phyloP scores from a whole-genome alignment of 2,113 vertebrate genomes.

The Gila orcuttii region DNA sequence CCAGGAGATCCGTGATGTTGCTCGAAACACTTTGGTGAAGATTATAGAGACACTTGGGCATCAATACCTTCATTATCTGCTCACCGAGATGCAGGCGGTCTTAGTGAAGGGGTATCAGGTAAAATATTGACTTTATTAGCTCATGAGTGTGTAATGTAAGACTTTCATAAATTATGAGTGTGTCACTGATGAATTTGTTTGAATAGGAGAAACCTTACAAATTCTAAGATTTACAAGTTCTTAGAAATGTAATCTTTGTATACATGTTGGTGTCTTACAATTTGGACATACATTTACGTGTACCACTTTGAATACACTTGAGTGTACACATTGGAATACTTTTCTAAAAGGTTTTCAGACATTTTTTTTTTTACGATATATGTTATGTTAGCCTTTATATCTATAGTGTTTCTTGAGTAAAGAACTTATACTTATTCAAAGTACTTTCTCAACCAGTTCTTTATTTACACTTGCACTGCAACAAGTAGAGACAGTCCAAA shows the following conservation, averaged over 20 bases:
- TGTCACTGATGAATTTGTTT: neutral
- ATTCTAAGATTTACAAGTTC: neutral
- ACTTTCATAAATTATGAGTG: neutral
- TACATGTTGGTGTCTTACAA: neutral
- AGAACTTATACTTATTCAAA: too few species aligned
- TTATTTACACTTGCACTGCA: too few species aligned
- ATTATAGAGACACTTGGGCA: slow-evolving; percentile 88
- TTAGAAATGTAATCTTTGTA: neutral
- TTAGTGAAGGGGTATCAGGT: slow-evolving; percentile 97
- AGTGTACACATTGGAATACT: neutral
- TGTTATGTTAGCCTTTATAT: too few species aligned
- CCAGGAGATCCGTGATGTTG: slow-evolving; percentile 92
- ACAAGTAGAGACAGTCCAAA: too few species aligned
- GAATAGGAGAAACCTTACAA: neutral
- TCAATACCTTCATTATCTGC: slow-evolving; percentile 86
- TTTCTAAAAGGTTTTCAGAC: neutral
- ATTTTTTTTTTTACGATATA: neutral
- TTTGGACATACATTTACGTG: neutral
- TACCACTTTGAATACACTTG: neutral
- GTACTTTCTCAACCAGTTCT: too few species aligned
- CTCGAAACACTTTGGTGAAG: slow-evolving; percentile 89
- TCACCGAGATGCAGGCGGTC: slow-evolving; percentile 87
- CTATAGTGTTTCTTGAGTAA: too few species aligned
- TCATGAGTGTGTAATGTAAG: neutral
- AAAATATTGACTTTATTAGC: slow-evolving; percentile 25